Evolutionary conservation across 2,113 vertebrate genomes (phyloP).

Genomic region (Cettia cetti): DNA sequence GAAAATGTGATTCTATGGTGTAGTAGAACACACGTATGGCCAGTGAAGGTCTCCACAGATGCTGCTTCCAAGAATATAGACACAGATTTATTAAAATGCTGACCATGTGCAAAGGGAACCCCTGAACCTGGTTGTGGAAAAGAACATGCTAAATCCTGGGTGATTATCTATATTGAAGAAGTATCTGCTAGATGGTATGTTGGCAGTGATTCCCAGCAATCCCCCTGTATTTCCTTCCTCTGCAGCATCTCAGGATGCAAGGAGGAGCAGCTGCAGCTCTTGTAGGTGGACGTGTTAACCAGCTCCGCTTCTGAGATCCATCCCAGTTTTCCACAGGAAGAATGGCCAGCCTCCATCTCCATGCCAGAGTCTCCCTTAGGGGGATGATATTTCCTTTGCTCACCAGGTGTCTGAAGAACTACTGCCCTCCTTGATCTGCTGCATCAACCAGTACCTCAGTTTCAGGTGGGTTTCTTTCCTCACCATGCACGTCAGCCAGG

Average conservation of each 20-base stretch:
- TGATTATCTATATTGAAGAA: background rate
- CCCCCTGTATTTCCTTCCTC: background rate
- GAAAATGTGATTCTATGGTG: background rate
- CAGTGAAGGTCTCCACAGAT: background rate
- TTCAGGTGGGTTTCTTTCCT: background rate
- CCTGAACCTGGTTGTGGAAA: background rate
- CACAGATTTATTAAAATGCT: background rate
- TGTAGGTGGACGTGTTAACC: background rate
- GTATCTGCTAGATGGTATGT: background rate
- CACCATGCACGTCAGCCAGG: background rate
- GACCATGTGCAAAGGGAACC: background rate
- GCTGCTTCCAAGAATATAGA: background rate
- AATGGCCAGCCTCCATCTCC: background rate
- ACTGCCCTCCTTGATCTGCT: background rate
- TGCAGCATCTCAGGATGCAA: background rate
- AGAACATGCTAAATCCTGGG: background rate
- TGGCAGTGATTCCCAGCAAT: background rate
- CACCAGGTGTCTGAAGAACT: background rate
- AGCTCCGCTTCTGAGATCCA: background rate
- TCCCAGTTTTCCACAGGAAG: background rate
- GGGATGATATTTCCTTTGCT: background rate
- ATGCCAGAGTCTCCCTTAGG: background rate
- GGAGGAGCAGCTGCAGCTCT: background rate
- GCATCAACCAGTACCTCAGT: rapidly evolving
- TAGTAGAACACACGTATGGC: background rate